A percentile compares a stretch with the other conserved stretches of the same genome.
phyloP scores from a whole-genome alignment of 2,113 vertebrate genomes.

The Murina feae region DNA sequence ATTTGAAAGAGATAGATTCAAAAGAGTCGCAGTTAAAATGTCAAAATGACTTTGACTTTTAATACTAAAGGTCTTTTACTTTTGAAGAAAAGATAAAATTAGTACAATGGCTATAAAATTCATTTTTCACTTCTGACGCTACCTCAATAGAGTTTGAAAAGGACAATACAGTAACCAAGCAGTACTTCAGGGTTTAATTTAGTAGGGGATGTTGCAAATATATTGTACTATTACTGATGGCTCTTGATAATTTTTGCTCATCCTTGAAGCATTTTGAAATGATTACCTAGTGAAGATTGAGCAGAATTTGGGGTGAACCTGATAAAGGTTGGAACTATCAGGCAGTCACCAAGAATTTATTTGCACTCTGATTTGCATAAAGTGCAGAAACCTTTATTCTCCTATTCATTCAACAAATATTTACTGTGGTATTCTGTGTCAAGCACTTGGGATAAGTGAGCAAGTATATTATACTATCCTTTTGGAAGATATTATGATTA shows the following conservation, averaged over 20 bases:
- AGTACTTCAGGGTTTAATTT: neutral
- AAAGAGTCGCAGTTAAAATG: neutral
- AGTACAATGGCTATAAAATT: neutral
- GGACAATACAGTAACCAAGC: neutral
- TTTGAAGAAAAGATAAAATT: neutral
- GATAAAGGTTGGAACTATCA: neutral
- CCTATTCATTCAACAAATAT: neutral
- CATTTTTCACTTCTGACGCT: neutral
- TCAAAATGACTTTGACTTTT: neutral
- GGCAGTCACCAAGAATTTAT: neutral
- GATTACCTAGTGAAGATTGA: neutral
- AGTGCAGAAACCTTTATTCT: neutral
- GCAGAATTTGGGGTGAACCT: neutral
- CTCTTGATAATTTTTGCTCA: neutral
- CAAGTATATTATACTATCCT: neutral
- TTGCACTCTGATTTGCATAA: neutral
- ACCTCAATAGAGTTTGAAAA: neutral
- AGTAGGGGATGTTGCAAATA: neutral
- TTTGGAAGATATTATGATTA: neutral
- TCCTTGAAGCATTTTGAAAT: neutral
- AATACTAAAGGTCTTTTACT: neutral
- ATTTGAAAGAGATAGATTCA: neutral
- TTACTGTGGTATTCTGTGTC: neutral
- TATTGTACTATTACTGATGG: neutral
- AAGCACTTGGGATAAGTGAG: neutral